Percentiles rank a stretch among this genome's conserved stretches.
These are phyloP conservation scores for Meteorus colon DNA, from an alignment of 2,888 invertebrate genomes.

Conservation along the genomic window DNA sequence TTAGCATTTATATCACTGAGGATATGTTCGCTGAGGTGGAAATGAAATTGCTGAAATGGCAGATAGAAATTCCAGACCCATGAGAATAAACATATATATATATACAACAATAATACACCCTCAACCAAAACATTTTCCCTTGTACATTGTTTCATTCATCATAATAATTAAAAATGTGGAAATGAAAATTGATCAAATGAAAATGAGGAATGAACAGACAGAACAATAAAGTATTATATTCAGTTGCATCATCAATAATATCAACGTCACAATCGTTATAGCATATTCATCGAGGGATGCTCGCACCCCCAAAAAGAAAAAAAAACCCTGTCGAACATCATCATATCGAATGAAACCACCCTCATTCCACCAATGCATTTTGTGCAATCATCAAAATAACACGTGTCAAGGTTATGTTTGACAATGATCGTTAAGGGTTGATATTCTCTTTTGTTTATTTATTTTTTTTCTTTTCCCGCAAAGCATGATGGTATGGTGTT, in stretches of 20 bases:
- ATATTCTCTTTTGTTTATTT: not conserved
- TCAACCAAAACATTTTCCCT: not conserved
- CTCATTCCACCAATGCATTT: constrained; percentile 30
- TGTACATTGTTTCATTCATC: not conserved
- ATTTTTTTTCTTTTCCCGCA: constrained; percentile 14
- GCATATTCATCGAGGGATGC: constrained; percentile 20
- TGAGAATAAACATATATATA: constrained; percentile 22
- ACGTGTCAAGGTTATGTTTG: constrained; percentile 34
- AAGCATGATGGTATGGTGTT: constrained; percentile 5
- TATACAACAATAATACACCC: not conserved
- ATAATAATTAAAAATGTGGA: not conserved
- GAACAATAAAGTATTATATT: not conserved
- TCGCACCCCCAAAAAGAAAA: not conserved
- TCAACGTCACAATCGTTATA: constrained; percentile 5
- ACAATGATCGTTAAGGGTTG: constrained; percentile 34
- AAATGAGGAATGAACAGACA: not conserved
- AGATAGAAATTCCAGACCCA: constrained; percentile 29
- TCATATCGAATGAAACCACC: not conserved
- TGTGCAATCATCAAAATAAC: constrained; percentile 40
- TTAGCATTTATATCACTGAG: constrained; percentile 65
- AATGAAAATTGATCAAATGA: not conserved
- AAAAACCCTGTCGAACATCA: not conserved
- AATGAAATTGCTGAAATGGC: constrained; percentile 58
- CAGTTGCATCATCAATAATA: constrained; percentile 10
- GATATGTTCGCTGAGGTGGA: constrained; percentile 57